Base-by-base conservation (phyloP, 2,113 vertebrate species). In the Melanocharis versteri region DNA sequence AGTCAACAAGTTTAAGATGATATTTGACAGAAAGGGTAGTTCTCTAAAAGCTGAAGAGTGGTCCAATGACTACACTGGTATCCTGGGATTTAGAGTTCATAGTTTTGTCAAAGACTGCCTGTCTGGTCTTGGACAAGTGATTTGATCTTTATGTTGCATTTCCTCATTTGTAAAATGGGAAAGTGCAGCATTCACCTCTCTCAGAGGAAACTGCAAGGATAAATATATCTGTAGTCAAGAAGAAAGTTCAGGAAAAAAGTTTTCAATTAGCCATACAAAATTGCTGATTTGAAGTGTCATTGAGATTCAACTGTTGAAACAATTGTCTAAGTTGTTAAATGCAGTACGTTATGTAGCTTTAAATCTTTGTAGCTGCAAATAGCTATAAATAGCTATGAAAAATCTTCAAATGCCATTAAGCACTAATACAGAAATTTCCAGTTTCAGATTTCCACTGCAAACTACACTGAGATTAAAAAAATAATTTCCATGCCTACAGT, bases 1-100 rank as follows among this genome's bases (percentile, higher is more conserved):
- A 93, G 72, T 88, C 85, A 94, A 81, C 45, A 90, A 83, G 50
- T 79, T 93, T 72, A 93, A 94, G 37, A 44, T 80, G 42, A 58
- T 93, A 65, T 86, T 90, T 95, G 90, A 86, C 71, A 79, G 84
- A 71, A 56, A 65, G 50, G 37, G 20, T 56, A 65, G 42, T 24
- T 87, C 69, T 76, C 28, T 42, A 60, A 64, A 89, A 83, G 79
- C 3, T 77, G 48, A 80, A 84, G 40, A 83, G 69, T 54, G 40
- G 53, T 91, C 91, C 48, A 85, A 24, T 83, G 61, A 79, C 65
- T 91, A 10, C 21, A 70, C 19, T 13, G 39, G 42, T 77, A 56
- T 39, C 54, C 44, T 77, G 84, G 39, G 91, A 93, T 87, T 93
- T 78, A 35, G 28, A 93, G 73, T 69, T 83, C 87, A 61, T 23